Conservation (phyloP, 2,797 vertebrate genomes). For the Intellagama lesueurii region DNA sequence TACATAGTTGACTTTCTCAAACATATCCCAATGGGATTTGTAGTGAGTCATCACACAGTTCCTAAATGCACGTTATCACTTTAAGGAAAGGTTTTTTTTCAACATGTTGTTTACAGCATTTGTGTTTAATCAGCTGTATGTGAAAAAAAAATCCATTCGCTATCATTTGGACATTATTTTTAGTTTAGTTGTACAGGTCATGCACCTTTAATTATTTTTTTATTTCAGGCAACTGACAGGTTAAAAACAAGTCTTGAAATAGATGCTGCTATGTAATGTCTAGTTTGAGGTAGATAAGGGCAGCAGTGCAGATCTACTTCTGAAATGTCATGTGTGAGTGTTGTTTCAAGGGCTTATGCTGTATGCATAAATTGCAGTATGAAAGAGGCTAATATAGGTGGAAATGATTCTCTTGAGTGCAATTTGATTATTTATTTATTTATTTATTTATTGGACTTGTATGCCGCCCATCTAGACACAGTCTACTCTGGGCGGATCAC, state of each 20-base stretch:
- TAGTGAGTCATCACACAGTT: constrained; percentile 67
- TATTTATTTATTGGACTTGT: too few species aligned
- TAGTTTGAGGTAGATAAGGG: background rate
- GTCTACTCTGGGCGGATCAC: too few species aligned
- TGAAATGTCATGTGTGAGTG: background rate
- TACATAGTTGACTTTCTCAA: constrained; percentile 81
- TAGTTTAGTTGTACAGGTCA: constrained; percentile 18
- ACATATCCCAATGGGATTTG: constrained; percentile 77
- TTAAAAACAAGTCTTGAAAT: constrained; percentile 50
- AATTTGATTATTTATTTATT: background rate
- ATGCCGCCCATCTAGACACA: too few species aligned
- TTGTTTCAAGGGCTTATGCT: background rate
- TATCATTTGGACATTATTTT: constrained; percentile 18
- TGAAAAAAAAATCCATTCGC: background rate
- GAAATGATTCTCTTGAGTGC: background rate
- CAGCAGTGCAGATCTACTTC: background rate
- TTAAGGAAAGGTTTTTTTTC: constrained; percentile 52
- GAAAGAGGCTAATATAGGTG: background rate
- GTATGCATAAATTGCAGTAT: background rate
- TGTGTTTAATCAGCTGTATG: constrained; percentile 6
- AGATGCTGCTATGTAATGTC: constrained; percentile 28
- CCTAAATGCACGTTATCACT: constrained; percentile 65
- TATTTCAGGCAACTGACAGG: background rate
- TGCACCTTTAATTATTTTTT: constrained; percentile 36
- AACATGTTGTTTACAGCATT: constrained; percentile 10